Percentiles rank a stretch among this genome's conserved stretches.
Conservation (phyloP, 2,888 invertebrate genomes). For the Liposcelis brunnea region DNA sequence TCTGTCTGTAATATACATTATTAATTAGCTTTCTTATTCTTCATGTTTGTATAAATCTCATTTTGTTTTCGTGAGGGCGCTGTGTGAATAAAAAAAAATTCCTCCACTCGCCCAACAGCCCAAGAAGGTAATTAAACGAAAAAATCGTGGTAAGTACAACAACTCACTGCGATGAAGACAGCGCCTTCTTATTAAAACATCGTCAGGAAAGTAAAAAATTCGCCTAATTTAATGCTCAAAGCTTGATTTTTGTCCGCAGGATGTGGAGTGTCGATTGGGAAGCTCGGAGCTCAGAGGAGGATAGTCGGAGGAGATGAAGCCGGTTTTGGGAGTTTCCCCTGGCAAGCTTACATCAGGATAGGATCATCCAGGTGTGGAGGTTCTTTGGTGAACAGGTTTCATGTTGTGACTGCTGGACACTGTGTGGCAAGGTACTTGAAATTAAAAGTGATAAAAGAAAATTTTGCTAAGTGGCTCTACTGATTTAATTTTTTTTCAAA, state of each 20-base stretch:
- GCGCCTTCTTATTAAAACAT: too few species aligned
- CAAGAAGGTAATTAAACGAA: too few species aligned
- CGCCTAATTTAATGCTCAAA: neutral
- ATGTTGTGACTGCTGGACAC: conserved; percentile 87
- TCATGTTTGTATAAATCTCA: too few species aligned
- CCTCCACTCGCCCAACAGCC: too few species aligned
- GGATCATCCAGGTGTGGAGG: conserved; percentile 90
- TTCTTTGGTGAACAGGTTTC: conserved; percentile 73
- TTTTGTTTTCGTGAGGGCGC: too few species aligned
- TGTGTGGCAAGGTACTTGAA: conserved; percentile 57
- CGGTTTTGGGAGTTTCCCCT: conserved; percentile 85
- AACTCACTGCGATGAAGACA: too few species aligned
- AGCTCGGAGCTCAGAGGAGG: conserved; percentile 62
- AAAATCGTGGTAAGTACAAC: too few species aligned
- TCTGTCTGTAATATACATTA: conserved; percentile 1
- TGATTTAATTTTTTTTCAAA: neutral
- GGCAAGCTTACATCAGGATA: conserved; percentile 88
- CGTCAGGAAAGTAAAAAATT: too few species aligned
- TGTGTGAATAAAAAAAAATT: too few species aligned
- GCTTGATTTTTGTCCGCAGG: conserved; percentile 36
- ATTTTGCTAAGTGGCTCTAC: neutral
- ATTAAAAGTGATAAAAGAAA: neutral
- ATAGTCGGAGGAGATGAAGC: conserved; percentile 90
- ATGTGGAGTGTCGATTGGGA: conserved; percentile 71
- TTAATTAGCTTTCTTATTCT: too few species aligned